Evolutionary conservation across 2,888 invertebrate species (phyloP).

Genomic region (Drosophila nigritarsus): DNA sequence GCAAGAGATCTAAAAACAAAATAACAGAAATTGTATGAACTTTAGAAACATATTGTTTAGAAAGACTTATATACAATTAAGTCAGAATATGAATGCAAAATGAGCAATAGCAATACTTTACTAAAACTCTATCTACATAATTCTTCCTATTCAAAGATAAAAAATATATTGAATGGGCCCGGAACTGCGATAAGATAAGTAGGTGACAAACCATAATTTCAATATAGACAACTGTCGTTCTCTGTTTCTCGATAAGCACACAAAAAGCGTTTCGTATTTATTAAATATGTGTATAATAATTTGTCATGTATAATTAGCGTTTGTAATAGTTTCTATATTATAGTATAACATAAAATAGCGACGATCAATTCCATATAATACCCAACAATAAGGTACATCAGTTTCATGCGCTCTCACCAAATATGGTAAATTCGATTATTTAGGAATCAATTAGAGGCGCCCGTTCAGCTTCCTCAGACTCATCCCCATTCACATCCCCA

Average conservation of each 20-base stretch:
- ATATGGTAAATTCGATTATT: conserved; percentile 36
- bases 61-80: neutral
- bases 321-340: conserved; percentile 22
- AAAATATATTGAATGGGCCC: neutral
- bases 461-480: conserved; percentile 35
- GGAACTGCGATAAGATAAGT: neutral
- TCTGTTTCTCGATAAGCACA: conserved; percentile 11
- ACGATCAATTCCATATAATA: conserved; percentile 60
- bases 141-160: neutral
- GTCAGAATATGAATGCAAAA: neutral
- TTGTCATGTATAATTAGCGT: conserved; percentile 29
- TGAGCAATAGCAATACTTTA: neutral
- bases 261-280: conserved; percentile 31
- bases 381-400: conserved; percentile 66
- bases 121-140: neutral
- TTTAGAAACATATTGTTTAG: neutral
- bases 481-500: neutral
- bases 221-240: neutral
- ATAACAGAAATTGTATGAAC: neutral
- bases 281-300: conserved; percentile 43
- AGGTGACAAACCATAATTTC: neutral
- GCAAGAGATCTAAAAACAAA: too few relatives aligned
- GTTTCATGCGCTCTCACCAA: conserved; percentile 45
- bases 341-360: conserved; percentile 36
- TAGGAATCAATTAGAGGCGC: conserved; percentile 62